Evolutionary conservation across 2,888 invertebrate species (phyloP).

Genomic region (Himalopsyche tibetana): DNA sequence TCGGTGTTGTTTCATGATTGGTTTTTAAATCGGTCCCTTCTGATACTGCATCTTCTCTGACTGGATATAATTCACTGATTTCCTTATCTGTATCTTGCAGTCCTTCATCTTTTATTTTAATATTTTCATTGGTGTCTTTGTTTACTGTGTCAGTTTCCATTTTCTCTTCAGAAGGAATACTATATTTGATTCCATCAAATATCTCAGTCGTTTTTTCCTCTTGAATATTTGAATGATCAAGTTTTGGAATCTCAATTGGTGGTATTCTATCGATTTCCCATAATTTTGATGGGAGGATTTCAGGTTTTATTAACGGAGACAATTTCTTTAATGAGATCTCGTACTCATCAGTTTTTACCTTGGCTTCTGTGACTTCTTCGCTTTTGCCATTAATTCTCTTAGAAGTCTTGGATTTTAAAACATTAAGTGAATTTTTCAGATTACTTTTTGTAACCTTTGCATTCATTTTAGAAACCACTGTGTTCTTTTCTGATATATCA

Average conservation of each 20-base stretch:
- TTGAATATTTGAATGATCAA: not conserved
- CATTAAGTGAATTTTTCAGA: not conserved
- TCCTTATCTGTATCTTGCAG: not conserved
- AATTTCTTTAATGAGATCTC: constrained; percentile 48
- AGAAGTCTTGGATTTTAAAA: not conserved
- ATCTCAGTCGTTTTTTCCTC: not conserved
- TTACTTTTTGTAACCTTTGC: not conserved
- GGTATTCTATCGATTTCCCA: constrained; percentile 76
- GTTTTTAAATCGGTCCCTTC: not conserved
- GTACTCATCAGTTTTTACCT: constrained; percentile 5
- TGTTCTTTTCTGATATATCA: not conserved
- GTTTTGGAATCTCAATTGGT: constrained; percentile 22
- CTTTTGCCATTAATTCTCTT: not conserved
- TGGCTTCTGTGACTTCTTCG: not conserved
- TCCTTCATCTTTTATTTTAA: not conserved
- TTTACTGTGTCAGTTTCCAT: constrained; percentile 19
- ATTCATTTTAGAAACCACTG: not conserved
- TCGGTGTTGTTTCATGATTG: not conserved
- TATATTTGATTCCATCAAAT: not conserved
- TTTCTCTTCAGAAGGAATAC: not conserved
- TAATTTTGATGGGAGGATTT: constrained; percentile 72
- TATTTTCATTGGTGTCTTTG: constrained; percentile 22
- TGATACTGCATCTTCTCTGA: not conserved
- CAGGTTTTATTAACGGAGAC: constrained; percentile 53
- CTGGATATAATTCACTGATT: not conserved